Evolutionary conservation across 2,797 vertebrate genomes (phyloP).

Genomic region (Gorsachius magnificus): DNA sequence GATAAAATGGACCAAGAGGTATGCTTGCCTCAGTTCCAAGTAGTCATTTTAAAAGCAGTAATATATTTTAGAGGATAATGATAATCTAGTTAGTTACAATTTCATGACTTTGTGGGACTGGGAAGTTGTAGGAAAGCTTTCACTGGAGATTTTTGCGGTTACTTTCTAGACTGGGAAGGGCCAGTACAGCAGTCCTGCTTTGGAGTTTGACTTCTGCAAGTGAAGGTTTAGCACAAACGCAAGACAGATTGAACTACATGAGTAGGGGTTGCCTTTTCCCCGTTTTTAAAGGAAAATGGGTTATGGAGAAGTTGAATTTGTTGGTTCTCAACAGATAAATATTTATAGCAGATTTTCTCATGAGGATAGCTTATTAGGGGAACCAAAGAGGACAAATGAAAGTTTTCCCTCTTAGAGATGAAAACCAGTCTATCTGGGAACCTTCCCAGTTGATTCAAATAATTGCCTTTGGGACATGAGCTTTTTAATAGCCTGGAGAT

Average conservation of each 20-base stretch:
- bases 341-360: neutral
- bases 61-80: neutral
- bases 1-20: neutral
- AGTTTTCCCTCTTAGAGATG: neutral
- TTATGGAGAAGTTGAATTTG: neutral
- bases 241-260: neutral
- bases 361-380: neutral
- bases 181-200: neutral
- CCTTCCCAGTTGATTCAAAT: constrained; percentile 24
- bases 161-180: neutral
- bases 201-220: neutral
- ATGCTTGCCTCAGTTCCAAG: neutral
- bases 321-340: neutral
- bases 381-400: neutral
- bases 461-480: neutral
- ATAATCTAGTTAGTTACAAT: neutral
- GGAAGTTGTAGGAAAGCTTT: neutral
- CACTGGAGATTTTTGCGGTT: neutral
- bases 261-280: neutral
- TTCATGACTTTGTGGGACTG: neutral
- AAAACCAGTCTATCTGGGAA: constrained; percentile 11
- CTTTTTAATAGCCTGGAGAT: constrained; percentile 16
- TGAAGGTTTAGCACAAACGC: neutral
- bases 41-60: neutral
- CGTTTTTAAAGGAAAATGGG: neutral